A percentile compares a stretch with the other conserved stretches of the same genome.
Evolutionary conservation across 2,888 invertebrate species (phyloP).

Genomic region (Bibio marci): DNA sequence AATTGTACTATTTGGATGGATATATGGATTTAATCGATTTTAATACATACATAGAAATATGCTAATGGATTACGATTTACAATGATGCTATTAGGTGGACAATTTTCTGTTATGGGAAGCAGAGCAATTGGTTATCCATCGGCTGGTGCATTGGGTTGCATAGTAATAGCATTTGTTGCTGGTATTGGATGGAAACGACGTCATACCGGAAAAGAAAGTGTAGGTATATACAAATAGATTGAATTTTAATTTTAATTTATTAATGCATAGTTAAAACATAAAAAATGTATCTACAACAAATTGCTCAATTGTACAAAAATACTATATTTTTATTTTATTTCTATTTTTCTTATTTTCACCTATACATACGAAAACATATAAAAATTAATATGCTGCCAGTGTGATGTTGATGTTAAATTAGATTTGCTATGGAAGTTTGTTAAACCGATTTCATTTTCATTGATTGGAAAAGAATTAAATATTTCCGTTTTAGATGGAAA

Average conservation of each 20-base stretch:
- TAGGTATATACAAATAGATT: slow-evolving; percentile 15
- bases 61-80: slow-evolving; percentile 32
- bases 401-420: slow-evolving; percentile 36
- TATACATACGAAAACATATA: no score
- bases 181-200: slow-evolving; percentile 32
- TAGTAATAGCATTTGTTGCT: slow-evolving; percentile 37
- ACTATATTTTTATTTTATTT: background rate
- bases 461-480: slow-evolving; percentile 61
- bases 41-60: no score
- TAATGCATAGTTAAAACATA: background rate
- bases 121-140: slow-evolving; percentile 39
- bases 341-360: background rate
- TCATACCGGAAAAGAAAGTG: slow-evolving; percentile 18
- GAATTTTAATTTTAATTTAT: no score
- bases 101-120: slow-evolving; percentile 45
- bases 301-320: background rate
- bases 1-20: no score
- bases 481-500: slow-evolving; percentile 32
- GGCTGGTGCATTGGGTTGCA: slow-evolving; percentile 41
- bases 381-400: slow-evolving; percentile 21
- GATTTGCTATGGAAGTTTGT: slow-evolving; percentile 51
- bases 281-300: background rate
- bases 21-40: no score
- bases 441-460: slow-evolving; percentile 57
- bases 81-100: slow-evolving; percentile 40